phyloP scores from a whole-genome alignment of 2,113 vertebrate genomes.

The Pionites leucogaster region DNA sequence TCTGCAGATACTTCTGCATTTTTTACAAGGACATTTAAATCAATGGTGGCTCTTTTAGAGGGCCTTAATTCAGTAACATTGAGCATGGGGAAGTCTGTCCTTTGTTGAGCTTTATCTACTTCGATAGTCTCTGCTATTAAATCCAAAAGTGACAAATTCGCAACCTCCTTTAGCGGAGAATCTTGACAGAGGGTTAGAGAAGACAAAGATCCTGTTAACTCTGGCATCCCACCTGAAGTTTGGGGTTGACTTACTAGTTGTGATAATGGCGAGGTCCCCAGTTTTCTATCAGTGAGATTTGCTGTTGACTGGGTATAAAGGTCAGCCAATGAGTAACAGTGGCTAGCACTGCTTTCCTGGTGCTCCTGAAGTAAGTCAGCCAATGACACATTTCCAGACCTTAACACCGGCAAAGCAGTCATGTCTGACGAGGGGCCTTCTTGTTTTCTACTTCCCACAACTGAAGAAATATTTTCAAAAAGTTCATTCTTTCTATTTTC shows the following conservation, averaged over 20 bases:
- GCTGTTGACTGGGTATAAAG: slow-evolving; percentile 56
- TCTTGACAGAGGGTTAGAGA: slow-evolving; percentile 70
- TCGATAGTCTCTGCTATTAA: slow-evolving; percentile 77
- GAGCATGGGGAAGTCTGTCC: neutral
- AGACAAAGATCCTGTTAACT: slow-evolving; percentile 78
- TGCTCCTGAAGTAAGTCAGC: slow-evolving; percentile 87
- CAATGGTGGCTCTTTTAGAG: slow-evolving; percentile 73
- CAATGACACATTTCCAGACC: slow-evolving; percentile 79
- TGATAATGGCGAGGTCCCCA: slow-evolving; percentile 67
- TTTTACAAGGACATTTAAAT: slow-evolving; percentile 86
- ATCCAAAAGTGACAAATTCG: slow-evolving; percentile 76
- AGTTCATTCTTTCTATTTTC: slow-evolving; percentile 48
- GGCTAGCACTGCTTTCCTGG: slow-evolving; percentile 69
- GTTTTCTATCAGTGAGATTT: slow-evolving; percentile 35
- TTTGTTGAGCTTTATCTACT: slow-evolving; percentile 53
- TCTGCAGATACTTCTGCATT: slow-evolving; percentile 38
- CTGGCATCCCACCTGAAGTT: slow-evolving; percentile 58
- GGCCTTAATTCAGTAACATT: slow-evolving; percentile 48
- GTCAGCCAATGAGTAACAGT: slow-evolving; percentile 63
- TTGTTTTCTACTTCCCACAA: slow-evolving; percentile 61
- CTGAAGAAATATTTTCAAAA: slow-evolving; percentile 67
- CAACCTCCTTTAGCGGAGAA: slow-evolving; percentile 68
- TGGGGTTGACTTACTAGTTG: slow-evolving; percentile 68
- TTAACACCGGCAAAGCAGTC: slow-evolving; percentile 35
- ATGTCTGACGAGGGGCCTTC: neutral